These are phyloP conservation scores for Drosophila testacea DNA, from an alignment of 2,888 invertebrate species.

Conservation along the genomic window DNA sequence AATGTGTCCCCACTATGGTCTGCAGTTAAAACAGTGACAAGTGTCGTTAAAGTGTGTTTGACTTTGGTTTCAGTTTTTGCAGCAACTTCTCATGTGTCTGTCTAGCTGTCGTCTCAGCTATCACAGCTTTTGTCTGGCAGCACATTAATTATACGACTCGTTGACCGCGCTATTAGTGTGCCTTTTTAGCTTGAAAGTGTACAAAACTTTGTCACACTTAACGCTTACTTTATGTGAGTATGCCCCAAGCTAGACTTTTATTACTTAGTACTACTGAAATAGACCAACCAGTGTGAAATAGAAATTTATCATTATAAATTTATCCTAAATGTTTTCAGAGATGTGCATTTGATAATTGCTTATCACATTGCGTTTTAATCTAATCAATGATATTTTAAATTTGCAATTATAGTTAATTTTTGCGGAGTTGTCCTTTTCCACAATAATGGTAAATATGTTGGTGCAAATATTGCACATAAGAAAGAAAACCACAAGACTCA, in stretches of 20 bases:
- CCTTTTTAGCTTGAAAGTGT: conserved; percentile 62
- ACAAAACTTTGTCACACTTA: conserved; percentile 71
- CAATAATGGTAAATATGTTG: conserved; percentile 2
- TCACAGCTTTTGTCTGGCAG: conserved; percentile 39
- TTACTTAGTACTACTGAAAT: not conserved
- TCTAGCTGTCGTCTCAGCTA: conserved; percentile 12
- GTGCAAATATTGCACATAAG: conserved; percentile 19
- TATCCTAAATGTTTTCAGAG: conserved; percentile 48
- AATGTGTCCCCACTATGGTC: conserved; percentile 9
- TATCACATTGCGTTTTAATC: not conserved
- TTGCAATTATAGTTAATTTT: conserved; percentile 11
- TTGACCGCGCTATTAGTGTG: conserved; percentile 73
- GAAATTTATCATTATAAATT: conserved; percentile 7
- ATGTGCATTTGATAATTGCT: conserved; percentile 18
- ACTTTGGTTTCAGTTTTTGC: conserved; percentile 69
- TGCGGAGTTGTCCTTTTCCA: not conserved
- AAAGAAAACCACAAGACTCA: conserved; percentile 50
- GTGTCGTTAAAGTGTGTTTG: conserved; percentile 71
- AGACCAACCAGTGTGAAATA: not conserved
- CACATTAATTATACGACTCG: conserved; percentile 79
- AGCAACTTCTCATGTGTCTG: conserved; percentile 14
- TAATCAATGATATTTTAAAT: conserved; percentile 18
- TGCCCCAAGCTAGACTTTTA: not conserved
- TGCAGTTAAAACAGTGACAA: conserved; percentile 60
- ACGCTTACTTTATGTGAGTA: conserved; percentile 36